phyloP scores from a whole-genome alignment of 2,797 vertebrate species.

The Hipposideros larvatus region DNA sequence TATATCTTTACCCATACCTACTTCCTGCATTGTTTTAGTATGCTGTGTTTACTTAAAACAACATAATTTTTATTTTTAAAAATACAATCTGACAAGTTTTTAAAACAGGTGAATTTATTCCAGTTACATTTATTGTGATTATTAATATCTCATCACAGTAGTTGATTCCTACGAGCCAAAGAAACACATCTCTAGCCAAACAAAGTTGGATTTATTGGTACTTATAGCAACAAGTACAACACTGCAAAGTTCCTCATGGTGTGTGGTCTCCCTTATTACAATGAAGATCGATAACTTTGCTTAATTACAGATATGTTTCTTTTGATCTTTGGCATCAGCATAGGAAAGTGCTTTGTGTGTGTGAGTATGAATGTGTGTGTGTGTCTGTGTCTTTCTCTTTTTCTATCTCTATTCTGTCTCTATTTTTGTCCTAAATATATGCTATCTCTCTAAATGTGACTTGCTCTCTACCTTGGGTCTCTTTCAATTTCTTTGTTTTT shows the following conservation, averaged over 20 bases:
- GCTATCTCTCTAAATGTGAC: background rate
- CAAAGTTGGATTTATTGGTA: background rate
- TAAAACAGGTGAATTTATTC: background rate
- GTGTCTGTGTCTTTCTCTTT: background rate
- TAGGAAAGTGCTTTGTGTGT: background rate
- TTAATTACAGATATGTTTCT: background rate
- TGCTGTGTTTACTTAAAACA: background rate
- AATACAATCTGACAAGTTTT: constrained; percentile 12
- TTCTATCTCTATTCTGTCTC: background rate
- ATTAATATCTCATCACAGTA: background rate
- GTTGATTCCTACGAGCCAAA: background rate
- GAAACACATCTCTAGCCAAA: background rate
- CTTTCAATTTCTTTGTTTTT: constrained; percentile 1
- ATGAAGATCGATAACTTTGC: background rate
- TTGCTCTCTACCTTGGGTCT: background rate
- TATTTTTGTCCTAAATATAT: background rate
- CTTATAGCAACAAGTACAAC: background rate
- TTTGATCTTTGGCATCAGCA: background rate
- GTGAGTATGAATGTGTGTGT: background rate
- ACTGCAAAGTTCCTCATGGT: background rate
- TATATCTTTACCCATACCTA: background rate
- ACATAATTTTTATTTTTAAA: background rate
- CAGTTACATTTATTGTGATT: background rate
- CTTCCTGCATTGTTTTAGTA: background rate
- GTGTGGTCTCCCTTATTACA: background rate